Evolutionary conservation across 2,888 invertebrate genomes (phyloP), one percentile per base, ranked within the genome.

Genomic region (Tuta absoluta): DNA sequence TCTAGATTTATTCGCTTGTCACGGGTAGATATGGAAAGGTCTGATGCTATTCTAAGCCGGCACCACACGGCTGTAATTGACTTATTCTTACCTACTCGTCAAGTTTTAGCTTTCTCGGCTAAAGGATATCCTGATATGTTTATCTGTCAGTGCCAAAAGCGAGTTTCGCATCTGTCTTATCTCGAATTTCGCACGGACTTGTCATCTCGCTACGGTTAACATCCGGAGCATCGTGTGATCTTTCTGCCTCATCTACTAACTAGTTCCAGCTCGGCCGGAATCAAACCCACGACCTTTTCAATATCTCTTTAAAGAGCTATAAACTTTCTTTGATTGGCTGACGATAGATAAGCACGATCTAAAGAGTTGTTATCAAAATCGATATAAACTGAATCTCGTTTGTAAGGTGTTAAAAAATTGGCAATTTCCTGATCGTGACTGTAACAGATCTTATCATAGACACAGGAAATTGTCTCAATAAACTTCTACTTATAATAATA

Each of bases 191-290:
- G 66, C 66, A 63, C 66, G 66, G 48, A n/a, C 33, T 48, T 56
- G 21, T 33, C 45, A 12, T 11, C 48, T 21, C 38, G 59, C 51
- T 58, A 64, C 66, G 62, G 59, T 56, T 66, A 62, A 62, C 62
- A 66, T 68, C 66, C 68, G 68, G 66, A 49, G 58, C 57, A 19
- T 37, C 51, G 56, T 33, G 56, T 60, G 65, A 53, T 56, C 57
- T 41, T 53, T 67, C 63, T 59, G 14, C 14, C 57, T 19, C 23
- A 60, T 33, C 21, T 33, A 62, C n/a, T n/a, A 67, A 65, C 66
- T 59, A 51, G 66, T 66, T 66, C 60, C 60, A 57, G n/a, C 12
- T n/a, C 21, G 41, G 33, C 33, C 33, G 1, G 59, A 19, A 23
- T 45, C 63, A 28, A 38, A 58, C 45, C 57, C 48, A 24, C 57